Evolutionary conservation across 23 tunicate genomes (phyloP), one percentile per base, ranked within the genome.

Genomic region (Halocynthia roretzi): DNA sequence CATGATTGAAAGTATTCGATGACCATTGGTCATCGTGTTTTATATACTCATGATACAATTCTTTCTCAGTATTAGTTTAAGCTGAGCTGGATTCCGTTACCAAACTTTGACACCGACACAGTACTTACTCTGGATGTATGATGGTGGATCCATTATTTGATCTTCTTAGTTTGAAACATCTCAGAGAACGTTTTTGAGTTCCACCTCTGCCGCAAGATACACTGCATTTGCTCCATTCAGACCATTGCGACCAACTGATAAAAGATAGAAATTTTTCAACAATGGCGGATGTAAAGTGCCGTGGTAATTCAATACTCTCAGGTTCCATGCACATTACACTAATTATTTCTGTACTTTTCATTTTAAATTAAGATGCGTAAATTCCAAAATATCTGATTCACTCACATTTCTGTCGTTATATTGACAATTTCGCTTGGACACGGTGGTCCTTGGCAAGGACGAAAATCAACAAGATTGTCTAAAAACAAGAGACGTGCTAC

Each of bases 141-240:
- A 31, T 31, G 44, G 44, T 31, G 1, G 44, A 31, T 31, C 44
- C 44, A 4, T 31, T 31, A 31, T 31, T 31, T 31, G 44, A 31
- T 31, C 44, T 31, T 31, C 44, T 31, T 31, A 31, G 4, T 31
- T 4, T 31, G 44, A 31, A 31, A 64, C 95, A 83, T 55, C 52
- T 51, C 9, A 83, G 68, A 11, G 67, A 71, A 53, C 95, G 67
- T 10, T 72, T 62, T 78, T 75, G 76, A 12, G 10, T 11, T 8
- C 87, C 95, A 62, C 65, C 72, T 6, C 40, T 53, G 7, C 95
- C 95, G 54, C 95, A 88, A 19, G 95, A 80, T 8, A 77, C 81
- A 70, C 88, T 71, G 60, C 95, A 88, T 19, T 83, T 72, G 70
- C 87, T 83, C 71, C 67, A 88, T 19, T 50, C 72, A 20, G 95